Evolutionary conservation across 2,888 invertebrate species (phyloP), one percentile per base, ranked within the genome.

Genomic region (Mechanitis messenoides): DNA sequence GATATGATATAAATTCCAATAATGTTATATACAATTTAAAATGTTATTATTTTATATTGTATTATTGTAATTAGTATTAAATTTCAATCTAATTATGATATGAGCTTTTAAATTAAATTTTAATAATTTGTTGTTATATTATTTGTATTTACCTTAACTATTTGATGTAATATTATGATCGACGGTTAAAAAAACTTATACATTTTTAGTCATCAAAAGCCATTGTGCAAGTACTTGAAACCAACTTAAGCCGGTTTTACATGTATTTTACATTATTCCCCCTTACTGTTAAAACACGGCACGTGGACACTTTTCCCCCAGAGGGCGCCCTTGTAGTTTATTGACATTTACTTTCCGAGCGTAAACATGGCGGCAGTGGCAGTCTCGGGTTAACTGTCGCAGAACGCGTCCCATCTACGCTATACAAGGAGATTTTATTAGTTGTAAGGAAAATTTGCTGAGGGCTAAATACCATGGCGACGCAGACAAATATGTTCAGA

Each of bases 301-400:
- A 75, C 74, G 68, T 72, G 79, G 78, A 78, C 81, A 83, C 81
- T 83, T 80, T 78, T 78, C 78, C 77, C 82, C 79, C 69, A 71
- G 77, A 80, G 83, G 78, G 77, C 71, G 74, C 76, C 78, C 83
- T 84, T 82, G 81, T 83, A 83, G 79, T 84, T 84, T 89, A 86
- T 89, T 89, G 88, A 88, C 89, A 87, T 89, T 89, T 87, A 89
- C 89, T 89, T 87, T 83, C 79, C 72, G 76, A 78, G 83, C 77
- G 84, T 81, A 89, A 89, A 89, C 87, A 87, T 69, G 72, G 75
- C 74, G 78, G 78, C 81, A 79, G 78, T 75, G 75, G 77, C 76
- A 81, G 81, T 77, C 78, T 78, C 74, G 69, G 68, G 75, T 77
- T 73, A 71, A 76, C 78, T 73, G 71, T 70, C 76, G 71, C 64